Evolutionary conservation across 2,797 vertebrate species (phyloP), one percentile per base, ranked within the genome.

Genomic region (Sarcoramphus papa): DNA sequence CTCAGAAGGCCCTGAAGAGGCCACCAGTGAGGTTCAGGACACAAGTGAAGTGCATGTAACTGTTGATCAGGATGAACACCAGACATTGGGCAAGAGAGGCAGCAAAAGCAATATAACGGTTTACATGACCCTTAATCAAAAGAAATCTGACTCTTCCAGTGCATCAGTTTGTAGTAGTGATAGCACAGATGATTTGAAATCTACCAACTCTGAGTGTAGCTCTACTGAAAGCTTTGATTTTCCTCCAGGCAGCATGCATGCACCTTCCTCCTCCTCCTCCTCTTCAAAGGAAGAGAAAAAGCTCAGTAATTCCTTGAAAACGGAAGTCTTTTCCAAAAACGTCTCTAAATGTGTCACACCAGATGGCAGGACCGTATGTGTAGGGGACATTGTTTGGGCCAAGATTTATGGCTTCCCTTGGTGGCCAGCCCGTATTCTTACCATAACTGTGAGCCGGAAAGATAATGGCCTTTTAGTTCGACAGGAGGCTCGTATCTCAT

Each of bases 381-480:
- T 99, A 84, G 99, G 99, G 90, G 99, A 99, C 98, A 99, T 99
- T 95, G 99, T 99, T 56, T 99, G 99, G 99, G 99, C 99, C 69
- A 99, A 99, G 98, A 99, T 99, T 94, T 99, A 99, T 47, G 99
- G 99, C 97, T 99, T 99, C 96, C 99, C 99, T 57, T 99, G 99
- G 99, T 99, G 99, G 99, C 99, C 99, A 33, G 99, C 99, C 45
- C 99, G 99, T 37, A 98, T 99, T 93, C 98, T 99, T 28, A 98
- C 98, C 92, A 99, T 99, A 97, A 99, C 99, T 33, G 98, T 99
- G 97, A 99, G 99, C 77, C 99, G 99, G 31, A 99, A 99, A 95
- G 99, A 99, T 98, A 99, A 98, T 0, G 99, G 99, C 94, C 98
- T 99, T 88, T 98, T 99, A 82, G 98, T 99, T 85, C 98, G 98